Base-by-base conservation (phyloP, 2,888 invertebrate species). In the Palloptera scutellata region DNA sequence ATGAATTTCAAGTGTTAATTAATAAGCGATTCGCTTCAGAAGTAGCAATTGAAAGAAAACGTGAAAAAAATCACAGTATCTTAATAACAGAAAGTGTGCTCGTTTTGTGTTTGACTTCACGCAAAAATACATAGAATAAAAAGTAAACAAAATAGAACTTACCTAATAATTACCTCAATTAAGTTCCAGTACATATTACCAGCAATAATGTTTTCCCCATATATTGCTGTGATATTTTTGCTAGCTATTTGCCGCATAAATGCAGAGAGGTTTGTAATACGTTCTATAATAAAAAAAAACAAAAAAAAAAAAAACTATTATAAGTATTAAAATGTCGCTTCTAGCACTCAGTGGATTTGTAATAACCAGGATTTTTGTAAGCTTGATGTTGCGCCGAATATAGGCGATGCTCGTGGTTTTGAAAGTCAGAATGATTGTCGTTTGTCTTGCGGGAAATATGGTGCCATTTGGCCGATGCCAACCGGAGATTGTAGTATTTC, bases 391-490 rank as follows among this genome's bases (percentile, higher is more conserved):
- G 72, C 73, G 1, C 55, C 73, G 11, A 74, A 73, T 51, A 68
- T 75, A 48, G 74, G 75, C 0, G 77, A 76, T 57, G 73, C 64
- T 2, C 68, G 70, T 11, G 74, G 74, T 0, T 83, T 79, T 53
- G 83, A 83, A 64, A 89, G 88, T 64, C 81, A 91, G 72, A 88
- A 89, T 68, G 86, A 89, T 52, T 92, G 92, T 75, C 87, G 91
- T 19, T 85, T 92, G 8, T 88, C 89, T 0, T 92, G 92, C 74
- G 91, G 91, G 0, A 83, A 87, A 68, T 89, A 88, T 75, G 91
- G 92, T 0, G 87, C 89, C 0, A 85, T 92, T 15, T 92, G 92
- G 92, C 92, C 92, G 0, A 84, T 86, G 76, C 92, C 92, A 0
- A 88, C 89, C 1, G 86, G 86, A 0, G 87, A 86, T 0, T 86